Conservation (phyloP, 2,797 vertebrate genomes). For the Tokudaia tokunoshimensis region DNA sequence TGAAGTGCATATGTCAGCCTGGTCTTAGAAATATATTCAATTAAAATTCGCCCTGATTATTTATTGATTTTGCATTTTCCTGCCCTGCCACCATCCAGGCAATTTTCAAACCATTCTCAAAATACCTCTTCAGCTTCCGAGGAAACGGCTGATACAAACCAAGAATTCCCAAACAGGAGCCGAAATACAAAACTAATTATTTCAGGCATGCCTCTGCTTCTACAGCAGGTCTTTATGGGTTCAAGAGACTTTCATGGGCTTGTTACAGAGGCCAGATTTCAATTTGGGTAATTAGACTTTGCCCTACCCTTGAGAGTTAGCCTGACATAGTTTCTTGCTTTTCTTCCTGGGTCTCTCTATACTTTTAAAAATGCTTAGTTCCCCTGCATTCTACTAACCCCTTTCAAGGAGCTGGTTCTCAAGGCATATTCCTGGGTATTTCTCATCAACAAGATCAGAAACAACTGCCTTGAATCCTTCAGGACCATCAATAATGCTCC, state of each 20-base stretch:
- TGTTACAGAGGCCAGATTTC: constrained; percentile 83
- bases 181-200: constrained; percentile 84
- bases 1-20: constrained; percentile 82
- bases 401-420: constrained; percentile 14
- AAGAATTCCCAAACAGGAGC: constrained; percentile 83
- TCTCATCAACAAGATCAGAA: constrained; percentile 33
- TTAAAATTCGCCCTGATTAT: constrained; percentile 86
- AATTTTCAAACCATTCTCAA: constrained; percentile 83
- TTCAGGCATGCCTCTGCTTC: constrained; percentile 75
- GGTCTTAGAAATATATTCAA: constrained; percentile 78
- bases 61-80: constrained; percentile 79
- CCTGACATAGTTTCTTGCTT: constrained; percentile 80
- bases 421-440: neutral
- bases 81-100: constrained; percentile 70
- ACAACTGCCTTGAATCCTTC: constrained; percentile 39
- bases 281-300: constrained; percentile 85
- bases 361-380: constrained; percentile 65
- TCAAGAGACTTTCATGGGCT: constrained; percentile 76
- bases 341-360: constrained; percentile 68
- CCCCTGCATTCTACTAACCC: neutral
- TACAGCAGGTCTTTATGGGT: constrained; percentile 75
- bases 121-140: constrained; percentile 75
- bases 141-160: constrained; percentile 81
- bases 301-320: constrained; percentile 75
- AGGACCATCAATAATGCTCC: neutral